These are phyloP conservation scores for Xyrauchen texanus DNA, from an alignment of 2,113 vertebrate genomes.

Conservation along the genomic window DNA sequence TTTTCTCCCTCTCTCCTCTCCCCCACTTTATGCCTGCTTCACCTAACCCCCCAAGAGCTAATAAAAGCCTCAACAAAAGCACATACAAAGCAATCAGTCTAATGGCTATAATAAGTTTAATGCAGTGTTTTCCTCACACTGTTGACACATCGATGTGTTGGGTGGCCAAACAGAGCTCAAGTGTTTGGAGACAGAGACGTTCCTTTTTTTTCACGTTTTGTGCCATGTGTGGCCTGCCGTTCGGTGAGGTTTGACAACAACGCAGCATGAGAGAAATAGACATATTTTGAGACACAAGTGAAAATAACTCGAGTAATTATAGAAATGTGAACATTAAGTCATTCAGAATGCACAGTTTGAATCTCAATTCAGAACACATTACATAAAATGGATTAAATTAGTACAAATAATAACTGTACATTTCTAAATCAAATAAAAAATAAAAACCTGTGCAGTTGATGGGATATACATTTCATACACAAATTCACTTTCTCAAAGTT, in stretches of 20 bases:
- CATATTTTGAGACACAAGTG: too few species aligned
- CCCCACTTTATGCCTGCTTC: slow-evolving; percentile 54
- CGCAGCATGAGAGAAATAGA: too few species aligned
- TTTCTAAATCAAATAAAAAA: too few species aligned
- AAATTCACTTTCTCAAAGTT: too few species aligned
- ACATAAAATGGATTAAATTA: too few species aligned
- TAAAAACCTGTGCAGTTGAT: too few species aligned
- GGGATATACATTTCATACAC: too few species aligned
- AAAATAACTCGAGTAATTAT: too few species aligned
- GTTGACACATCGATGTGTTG: slow-evolving; percentile 77
- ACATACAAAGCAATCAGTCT: slow-evolving; percentile 72
- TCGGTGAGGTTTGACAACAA: not conserved
- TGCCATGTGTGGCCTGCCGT: not conserved
- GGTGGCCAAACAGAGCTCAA: slow-evolving; percentile 75
- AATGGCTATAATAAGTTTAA: slow-evolving; percentile 80
- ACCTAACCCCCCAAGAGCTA: slow-evolving; percentile 51
- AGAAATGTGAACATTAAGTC: too few species aligned
- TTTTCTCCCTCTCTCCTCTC: slow-evolving; percentile 21
- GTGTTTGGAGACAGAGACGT: slow-evolving; percentile 71
- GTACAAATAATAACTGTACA: too few species aligned
- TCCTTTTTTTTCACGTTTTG: not conserved
- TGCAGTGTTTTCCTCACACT: slow-evolving; percentile 64
- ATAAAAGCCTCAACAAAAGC: slow-evolving; percentile 69
- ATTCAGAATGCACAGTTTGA: too few species aligned
- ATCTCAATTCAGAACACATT: too few species aligned